Evolutionary conservation across 2,888 invertebrate species (phyloP), one percentile per base, ranked within the genome.

Genomic region (Kryphioiulus occultus): DNA sequence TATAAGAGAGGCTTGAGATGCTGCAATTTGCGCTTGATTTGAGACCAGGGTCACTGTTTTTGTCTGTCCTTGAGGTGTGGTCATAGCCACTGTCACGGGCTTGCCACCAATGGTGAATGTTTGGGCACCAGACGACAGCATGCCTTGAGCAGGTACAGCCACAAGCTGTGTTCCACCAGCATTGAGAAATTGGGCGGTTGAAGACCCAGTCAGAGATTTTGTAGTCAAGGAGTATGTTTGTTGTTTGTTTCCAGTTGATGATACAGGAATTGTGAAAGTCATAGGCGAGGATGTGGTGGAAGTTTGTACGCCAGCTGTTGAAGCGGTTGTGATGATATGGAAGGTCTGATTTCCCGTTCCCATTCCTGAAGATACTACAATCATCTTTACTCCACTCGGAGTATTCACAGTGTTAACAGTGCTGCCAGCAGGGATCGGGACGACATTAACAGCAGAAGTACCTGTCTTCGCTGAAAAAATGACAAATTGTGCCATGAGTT

Each of bases 31-130:
- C 19, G 89, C 89, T 85, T 90, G 89, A 22, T 88, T 90, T 30
- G 91, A 93, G 87, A 95, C 93, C 39, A 95, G 92, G 0, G 95
- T 94, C 0, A 95, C 93, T 0, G 94, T 95, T 92, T 95, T 95
- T 10, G 83, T 39, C 85, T 92, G 92, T 32, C 94, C 93, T 32
- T 93, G 93, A 68, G 93, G 92, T 30, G 94, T 93, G 22, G 95
- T 94, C 93, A 95, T 94, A 92, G 95, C 95, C 78, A 95, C 93
- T 0, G 95, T 95, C 1, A 95, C 94, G 26, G 95, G 95, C 91
- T 95, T 95, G 0, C 95, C 95, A 10, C 95, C 94, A 89, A 95
- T 93, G 88, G 94, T 94, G 39, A 95, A 93, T 35, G 94, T 93
- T 91, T 92, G 92, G n/a, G 91, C 91, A 39, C 90, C 91, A 44